These are phyloP conservation scores for Cerastis leucographa DNA, from an alignment of 2,888 invertebrate species.

Conservation along the genomic window DNA sequence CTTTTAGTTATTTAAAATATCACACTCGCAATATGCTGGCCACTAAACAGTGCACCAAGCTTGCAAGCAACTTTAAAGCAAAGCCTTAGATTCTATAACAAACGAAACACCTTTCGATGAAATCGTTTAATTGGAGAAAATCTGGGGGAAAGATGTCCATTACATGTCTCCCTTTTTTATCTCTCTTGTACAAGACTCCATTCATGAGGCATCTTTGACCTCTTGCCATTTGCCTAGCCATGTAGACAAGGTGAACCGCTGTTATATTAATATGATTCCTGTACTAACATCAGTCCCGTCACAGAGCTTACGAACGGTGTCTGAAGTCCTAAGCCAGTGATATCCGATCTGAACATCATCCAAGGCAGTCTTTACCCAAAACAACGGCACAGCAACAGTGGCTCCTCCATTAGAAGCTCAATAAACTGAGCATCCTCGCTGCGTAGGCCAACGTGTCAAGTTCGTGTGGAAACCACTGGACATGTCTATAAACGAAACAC, in stretches of 20 bases:
- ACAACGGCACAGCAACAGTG: constrained; percentile 22
- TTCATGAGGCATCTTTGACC: constrained; percentile 1
- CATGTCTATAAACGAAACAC: constrained; percentile 70
- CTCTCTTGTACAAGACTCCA: not conserved
- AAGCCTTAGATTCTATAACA: not conserved
- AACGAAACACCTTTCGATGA: not conserved
- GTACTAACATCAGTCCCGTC: not conserved
- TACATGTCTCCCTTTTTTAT: not conserved
- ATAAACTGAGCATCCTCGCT: constrained; percentile 40
- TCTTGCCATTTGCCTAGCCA: not conserved
- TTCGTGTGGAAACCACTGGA: constrained; percentile 71
- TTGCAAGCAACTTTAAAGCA: not conserved
- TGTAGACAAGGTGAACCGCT: no score
- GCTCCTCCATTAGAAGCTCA: not conserved
- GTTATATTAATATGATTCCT: not conserved
- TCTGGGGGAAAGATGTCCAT: not conserved
- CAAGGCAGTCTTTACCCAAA: not conserved
- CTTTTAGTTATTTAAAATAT: not conserved
- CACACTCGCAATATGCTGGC: not conserved
- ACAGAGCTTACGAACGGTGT: not conserved
- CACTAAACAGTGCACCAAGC: not conserved
- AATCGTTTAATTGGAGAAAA: not conserved
- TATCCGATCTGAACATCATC: constrained; percentile 3
- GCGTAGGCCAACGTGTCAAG: constrained; percentile 74
- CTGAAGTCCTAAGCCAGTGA: not conserved